Evolutionary conservation across 2,888 invertebrate genomes (phyloP).

Genomic region (Cheilosia variabilis): DNA sequence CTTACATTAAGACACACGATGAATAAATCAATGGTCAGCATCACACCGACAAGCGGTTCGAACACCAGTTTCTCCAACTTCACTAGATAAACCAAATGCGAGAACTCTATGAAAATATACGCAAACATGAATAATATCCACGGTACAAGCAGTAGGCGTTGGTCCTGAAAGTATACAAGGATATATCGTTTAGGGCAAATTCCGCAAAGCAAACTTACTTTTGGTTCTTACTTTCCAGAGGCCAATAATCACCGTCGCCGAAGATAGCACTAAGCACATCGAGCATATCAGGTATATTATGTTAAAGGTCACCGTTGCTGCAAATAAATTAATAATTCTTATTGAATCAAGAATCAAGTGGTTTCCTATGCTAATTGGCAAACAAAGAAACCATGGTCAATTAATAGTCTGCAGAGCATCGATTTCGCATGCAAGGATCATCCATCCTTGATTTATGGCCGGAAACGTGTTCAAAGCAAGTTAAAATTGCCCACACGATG

Average conservation of each 20-base stretch:
- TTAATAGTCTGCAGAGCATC: background rate
- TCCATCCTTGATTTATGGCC: slow-evolving; percentile 49
- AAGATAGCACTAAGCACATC: slow-evolving; percentile 87
- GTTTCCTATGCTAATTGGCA: slow-evolving; percentile 28
- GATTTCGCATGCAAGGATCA: slow-evolving; percentile 3
- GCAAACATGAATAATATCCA: slow-evolving; percentile 89
- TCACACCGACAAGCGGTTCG: slow-evolving; percentile 89
- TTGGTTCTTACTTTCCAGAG: slow-evolving; percentile 87
- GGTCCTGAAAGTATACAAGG: slow-evolving; percentile 85
- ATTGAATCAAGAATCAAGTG: slow-evolving; percentile 39
- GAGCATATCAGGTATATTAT: slow-evolving; percentile 88
- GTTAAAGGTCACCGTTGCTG: slow-evolving; percentile 90
- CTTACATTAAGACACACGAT: slow-evolving; percentile 91
- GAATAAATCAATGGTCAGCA: slow-evolving; percentile 92
- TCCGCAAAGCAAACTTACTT: slow-evolving; percentile 55
- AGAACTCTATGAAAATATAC: slow-evolving; percentile 88
- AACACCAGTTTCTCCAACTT: slow-evolving; percentile 88
- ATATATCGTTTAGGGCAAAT: slow-evolving; percentile 44
- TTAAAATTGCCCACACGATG: slow-evolving; percentile 49
- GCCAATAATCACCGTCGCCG: slow-evolving; percentile 88
- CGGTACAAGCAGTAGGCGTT: slow-evolving; percentile 88
- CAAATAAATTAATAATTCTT: slow-evolving; percentile 80
- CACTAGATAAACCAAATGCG: slow-evolving; percentile 88
- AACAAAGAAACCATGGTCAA: background rate
- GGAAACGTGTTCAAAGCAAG: slow-evolving; percentile 33